phyloP scores from a whole-genome alignment of 2,888 invertebrate genomes.

The Globia sparganii region DNA sequence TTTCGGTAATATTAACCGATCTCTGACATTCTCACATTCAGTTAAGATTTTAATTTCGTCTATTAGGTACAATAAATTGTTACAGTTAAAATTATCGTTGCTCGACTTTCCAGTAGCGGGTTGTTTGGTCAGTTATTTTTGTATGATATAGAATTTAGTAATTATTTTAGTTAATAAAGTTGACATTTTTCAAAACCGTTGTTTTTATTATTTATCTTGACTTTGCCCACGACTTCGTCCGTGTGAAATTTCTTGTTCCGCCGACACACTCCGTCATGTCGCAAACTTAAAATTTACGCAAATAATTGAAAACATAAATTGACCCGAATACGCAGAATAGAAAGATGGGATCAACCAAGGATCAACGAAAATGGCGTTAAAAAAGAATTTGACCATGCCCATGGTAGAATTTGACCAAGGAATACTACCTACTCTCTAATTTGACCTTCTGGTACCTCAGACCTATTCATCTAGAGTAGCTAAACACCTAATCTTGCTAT shows the following conservation, averaged over 20 bases:
- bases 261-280: no score
- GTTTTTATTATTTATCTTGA: slow-evolving; percentile 54
- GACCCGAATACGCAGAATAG: not conserved
- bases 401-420: no score
- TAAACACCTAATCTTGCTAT: not conserved
- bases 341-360: not conserved
- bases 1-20: slow-evolving; percentile 43
- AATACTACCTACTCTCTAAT: no score
- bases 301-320: not conserved
- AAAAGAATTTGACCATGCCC: no score
- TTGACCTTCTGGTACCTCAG: not conserved
- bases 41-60: slow-evolving; percentile 27
- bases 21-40: slow-evolving; percentile 52
- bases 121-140: slow-evolving; percentile 77
- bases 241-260: no score
- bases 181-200: slow-evolving; percentile 70
- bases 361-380: no score
- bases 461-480: not conserved
- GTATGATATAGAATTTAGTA: slow-evolving; percentile 72
- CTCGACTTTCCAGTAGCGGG: slow-evolving; percentile 59
- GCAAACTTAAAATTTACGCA: not conserved
- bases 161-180: slow-evolving; percentile 81
- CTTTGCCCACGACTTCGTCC: not conserved
- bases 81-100: slow-evolving; percentile 21
- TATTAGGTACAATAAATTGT: slow-evolving; percentile 30